A percentile compares a stretch with the other conserved stretches of the same genome.
Evolutionary conservation across 2,113 vertebrate species (phyloP).

Genomic region (Gallinago undulata): DNA sequence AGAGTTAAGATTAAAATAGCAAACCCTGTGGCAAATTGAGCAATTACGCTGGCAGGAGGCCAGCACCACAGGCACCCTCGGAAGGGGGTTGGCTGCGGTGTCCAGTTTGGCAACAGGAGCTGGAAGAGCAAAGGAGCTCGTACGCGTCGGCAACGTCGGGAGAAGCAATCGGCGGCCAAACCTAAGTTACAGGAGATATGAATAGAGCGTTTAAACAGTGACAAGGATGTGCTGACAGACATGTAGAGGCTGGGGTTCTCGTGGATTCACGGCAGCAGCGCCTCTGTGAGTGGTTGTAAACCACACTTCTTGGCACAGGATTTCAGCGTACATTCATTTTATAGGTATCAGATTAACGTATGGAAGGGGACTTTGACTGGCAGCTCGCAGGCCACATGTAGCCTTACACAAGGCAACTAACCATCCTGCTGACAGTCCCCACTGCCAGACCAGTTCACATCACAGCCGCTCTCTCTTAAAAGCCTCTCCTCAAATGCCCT

Average conservation of each 20-base stretch:
- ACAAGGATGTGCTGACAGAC: conserved; percentile 44
- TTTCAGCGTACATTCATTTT: neutral
- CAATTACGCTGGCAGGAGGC: neutral
- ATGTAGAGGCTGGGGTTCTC: neutral
- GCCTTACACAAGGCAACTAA: neutral
- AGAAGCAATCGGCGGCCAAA: neutral
- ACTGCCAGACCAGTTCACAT: neutral
- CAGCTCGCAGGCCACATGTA: neutral
- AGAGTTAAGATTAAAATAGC: conserved; percentile 22
- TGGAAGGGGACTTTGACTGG: neutral
- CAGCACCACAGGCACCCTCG: neutral
- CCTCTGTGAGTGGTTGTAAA: neutral
- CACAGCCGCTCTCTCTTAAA: neutral
- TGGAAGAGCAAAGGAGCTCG: neutral
- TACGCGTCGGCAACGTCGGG: rapidly evolving
- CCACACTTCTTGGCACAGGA: neutral
- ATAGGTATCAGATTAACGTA: neutral
- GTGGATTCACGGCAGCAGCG: neutral
- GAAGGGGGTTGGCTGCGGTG: neutral
- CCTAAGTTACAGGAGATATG: neutral
- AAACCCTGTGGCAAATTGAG: conserved; percentile 7
- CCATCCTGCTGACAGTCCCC: neutral
- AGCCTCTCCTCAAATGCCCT: neutral
- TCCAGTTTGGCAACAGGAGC: neutral
- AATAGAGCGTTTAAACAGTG: neutral